Evolutionary conservation across 2,888 invertebrate species (phyloP).

Genomic region (Sthenelais limicola): DNA sequence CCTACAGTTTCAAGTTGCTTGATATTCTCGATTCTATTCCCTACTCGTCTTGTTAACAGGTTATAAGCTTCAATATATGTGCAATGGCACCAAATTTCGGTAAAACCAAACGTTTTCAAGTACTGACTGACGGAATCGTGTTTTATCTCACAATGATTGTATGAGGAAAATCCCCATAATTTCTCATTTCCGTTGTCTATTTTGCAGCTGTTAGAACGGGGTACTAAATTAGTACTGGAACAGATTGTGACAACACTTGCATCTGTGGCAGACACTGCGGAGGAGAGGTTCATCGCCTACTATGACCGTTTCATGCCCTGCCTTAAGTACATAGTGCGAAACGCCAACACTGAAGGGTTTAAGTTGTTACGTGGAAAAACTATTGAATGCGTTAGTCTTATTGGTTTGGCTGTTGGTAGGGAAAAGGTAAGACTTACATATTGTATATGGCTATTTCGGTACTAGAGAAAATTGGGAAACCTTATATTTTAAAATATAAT

Average conservation of each 20-base stretch:
- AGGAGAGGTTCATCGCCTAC: conserved; percentile 94
- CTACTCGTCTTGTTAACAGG: too few relatives aligned
- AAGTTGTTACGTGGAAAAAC: conserved; percentile 96
- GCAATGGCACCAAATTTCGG: too few relatives aligned
- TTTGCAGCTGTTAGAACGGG: conserved; percentile 84
- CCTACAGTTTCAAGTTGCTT: too few relatives aligned
- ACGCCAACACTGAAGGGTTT: conserved; percentile 84
- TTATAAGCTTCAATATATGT: too few relatives aligned
- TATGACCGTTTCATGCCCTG: conserved; percentile 96
- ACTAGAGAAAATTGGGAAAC: not conserved
- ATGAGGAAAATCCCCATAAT: too few relatives aligned
- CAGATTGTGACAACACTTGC: conserved; percentile 99
- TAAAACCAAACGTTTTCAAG: too few relatives aligned
- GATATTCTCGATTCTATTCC: too few relatives aligned
- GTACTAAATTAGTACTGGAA: conserved; percentile 95
- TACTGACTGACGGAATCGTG: too few relatives aligned
- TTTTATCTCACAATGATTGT: too few relatives aligned
- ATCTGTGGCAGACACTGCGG: conserved; percentile 97
- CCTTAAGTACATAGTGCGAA: conserved; percentile 96
- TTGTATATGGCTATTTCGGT: not conserved
- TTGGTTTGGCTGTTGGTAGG: conserved; percentile 81
- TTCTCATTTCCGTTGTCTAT: too few relatives aligned
- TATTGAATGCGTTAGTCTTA: conserved; percentile 98
- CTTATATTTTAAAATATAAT: not conserved
- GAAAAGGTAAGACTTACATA: conserved; percentile 68